phyloP scores from a whole-genome alignment of 2,113 vertebrate genomes.

The Carassius auratus region DNA sequence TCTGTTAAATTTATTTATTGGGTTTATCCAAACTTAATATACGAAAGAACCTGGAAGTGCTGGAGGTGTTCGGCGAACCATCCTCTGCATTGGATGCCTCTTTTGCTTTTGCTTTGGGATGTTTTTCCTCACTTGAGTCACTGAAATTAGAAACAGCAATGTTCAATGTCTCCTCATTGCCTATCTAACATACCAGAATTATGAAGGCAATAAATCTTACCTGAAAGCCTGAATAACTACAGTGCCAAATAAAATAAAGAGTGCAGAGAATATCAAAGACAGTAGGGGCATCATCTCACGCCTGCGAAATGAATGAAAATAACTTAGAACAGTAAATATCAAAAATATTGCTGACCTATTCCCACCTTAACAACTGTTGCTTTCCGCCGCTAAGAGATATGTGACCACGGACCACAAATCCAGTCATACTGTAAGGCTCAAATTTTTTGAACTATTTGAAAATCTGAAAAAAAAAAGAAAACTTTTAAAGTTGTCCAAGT shows the following conservation, averaged over 20 bases:
- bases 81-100: conserved; percentile 75
- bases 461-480: too few relatives aligned
- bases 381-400: too few relatives aligned
- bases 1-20: neutral
- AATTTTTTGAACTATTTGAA: too few relatives aligned
- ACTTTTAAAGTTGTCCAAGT: too few relatives aligned
- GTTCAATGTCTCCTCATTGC: neutral
- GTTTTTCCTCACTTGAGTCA: conserved; percentile 87
- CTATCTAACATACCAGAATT: fast-evolving
- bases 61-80: conserved; percentile 64
- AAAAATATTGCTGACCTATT: neutral
- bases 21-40: neutral
- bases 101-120: conserved; percentile 81
- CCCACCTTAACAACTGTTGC: neutral
- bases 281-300: conserved; percentile 97
- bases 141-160: conserved; percentile 67
- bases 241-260: conserved; percentile 96
- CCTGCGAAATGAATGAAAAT: conserved; percentile 74
- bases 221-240: conserved; percentile 96
- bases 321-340: neutral
- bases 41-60: conserved; percentile 68
- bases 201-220: conserved; percentile 64
- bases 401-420: too few relatives aligned
- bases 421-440: too few relatives aligned
- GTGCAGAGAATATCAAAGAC: conserved; percentile 91